phyloP scores from a whole-genome alignment of 2,113 vertebrate species.

The Crocuta crocuta region DNA sequence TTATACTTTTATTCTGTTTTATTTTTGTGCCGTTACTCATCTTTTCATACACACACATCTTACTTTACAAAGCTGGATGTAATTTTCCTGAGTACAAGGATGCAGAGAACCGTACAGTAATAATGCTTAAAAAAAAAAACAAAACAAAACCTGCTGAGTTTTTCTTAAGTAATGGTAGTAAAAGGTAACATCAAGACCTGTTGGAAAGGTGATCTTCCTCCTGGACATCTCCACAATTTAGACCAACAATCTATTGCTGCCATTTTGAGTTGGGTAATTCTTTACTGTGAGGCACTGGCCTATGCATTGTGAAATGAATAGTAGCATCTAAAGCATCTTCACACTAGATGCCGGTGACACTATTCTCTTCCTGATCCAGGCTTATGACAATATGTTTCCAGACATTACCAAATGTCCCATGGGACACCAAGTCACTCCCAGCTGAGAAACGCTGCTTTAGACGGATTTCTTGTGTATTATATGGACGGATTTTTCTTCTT shows the following conservation, averaged over 20 bases:
- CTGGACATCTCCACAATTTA: background rate
- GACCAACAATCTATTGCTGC: rapidly evolving
- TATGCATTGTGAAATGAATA: background rate
- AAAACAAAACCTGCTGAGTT: background rate
- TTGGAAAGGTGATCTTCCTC: background rate
- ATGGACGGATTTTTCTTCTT: background rate
- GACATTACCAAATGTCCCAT: background rate
- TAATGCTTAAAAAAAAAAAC: background rate
- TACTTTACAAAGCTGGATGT: background rate
- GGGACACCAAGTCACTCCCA: background rate
- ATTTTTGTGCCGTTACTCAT: background rate
- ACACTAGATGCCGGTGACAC: background rate
- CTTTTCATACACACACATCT: background rate
- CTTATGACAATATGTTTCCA: background rate
- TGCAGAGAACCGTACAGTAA: background rate
- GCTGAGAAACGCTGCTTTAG: background rate
- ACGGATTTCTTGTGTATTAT: background rate
- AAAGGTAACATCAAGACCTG: background rate
- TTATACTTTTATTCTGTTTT: background rate
- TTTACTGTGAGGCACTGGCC: background rate
- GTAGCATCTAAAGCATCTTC: too few relatives aligned
- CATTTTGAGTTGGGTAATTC: background rate
- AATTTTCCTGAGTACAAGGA: background rate
- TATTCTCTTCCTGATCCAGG: background rate
- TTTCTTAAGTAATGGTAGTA: background rate